Conservation (phyloP, 1,140 invertebrate genomes). For the Brachionus plicatilis region DNA sequence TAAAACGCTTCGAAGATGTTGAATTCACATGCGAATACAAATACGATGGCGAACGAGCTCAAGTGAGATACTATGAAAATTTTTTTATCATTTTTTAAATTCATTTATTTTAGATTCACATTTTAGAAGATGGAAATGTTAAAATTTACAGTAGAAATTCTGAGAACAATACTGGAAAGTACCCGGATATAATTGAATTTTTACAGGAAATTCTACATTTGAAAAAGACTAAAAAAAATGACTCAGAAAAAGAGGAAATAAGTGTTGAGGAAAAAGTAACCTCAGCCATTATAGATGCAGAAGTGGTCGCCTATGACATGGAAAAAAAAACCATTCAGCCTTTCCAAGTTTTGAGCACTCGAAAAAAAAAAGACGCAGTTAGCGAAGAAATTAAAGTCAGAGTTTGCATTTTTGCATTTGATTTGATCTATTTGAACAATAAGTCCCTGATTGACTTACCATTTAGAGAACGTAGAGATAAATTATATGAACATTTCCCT, state of each 20-base stretch:
- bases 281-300: constrained; percentile 88
- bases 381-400: constrained; percentile 37
- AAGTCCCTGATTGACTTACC: constrained; percentile 73
- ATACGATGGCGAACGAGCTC: constrained; percentile 97
- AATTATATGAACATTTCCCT: constrained; percentile 70
- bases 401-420: constrained; percentile 96
- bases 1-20: constrained; percentile 79
- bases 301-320: constrained; percentile 92
- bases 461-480: constrained; percentile 68
- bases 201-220: constrained; percentile 53
- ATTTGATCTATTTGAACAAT: constrained; percentile 89
- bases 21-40: constrained; percentile 98
- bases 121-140: constrained; percentile 65
- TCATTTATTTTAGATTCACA: constrained; percentile 64
- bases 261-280: constrained; percentile 57
- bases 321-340: constrained; percentile 85
- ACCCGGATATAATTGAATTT: constrained; percentile 81
- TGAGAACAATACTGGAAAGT: constrained; percentile 94
- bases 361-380: constrained; percentile 72
- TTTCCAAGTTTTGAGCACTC: constrained; percentile 90
- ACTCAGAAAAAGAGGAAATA: constrained; percentile 50
- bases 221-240: constrained; percentile 51
- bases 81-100: constrained; percentile 14
- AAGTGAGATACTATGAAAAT: constrained; percentile 63
- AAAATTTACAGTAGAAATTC: constrained; percentile 92